phyloP scores from a whole-genome alignment of 2,888 invertebrate species.

The Lamellibrachia columna region DNA sequence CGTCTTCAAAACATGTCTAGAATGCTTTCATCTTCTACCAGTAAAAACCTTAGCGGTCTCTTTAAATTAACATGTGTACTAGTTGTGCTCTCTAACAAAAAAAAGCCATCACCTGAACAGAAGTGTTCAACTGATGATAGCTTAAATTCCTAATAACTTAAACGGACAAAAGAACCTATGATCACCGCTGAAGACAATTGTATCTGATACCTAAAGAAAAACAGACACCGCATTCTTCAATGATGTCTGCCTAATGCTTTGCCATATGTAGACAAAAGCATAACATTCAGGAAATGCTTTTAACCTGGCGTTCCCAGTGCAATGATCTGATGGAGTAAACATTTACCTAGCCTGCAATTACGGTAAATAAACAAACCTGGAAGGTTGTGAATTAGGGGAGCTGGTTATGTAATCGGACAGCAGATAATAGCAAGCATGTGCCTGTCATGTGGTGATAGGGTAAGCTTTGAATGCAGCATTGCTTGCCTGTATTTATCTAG shows the following conservation, averaged over 20 bases:
- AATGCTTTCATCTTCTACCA: neutral
- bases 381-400: neutral
- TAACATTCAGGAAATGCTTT: neutral
- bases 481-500: neutral
- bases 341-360: neutral
- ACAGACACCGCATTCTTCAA: neutral
- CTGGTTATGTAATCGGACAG: neutral
- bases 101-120: neutral
- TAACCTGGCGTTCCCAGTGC: neutral
- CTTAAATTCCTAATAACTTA: neutral
- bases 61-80: neutral
- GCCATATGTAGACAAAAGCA: neutral
- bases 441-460: neutral
- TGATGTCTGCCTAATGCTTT: neutral
- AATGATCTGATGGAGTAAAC: neutral
- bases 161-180: neutral
- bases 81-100: neutral
- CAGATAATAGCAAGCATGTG: neutral
- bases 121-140: neutral
- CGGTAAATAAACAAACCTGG: slow-evolving; percentile 8
- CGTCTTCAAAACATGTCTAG: neutral
- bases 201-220: neutral
- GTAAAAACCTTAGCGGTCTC: neutral
- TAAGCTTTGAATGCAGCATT: neutral
- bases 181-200: neutral